Base-by-base conservation (phyloP, 2,888 invertebrate species). In the Nezara viridula region DNA sequence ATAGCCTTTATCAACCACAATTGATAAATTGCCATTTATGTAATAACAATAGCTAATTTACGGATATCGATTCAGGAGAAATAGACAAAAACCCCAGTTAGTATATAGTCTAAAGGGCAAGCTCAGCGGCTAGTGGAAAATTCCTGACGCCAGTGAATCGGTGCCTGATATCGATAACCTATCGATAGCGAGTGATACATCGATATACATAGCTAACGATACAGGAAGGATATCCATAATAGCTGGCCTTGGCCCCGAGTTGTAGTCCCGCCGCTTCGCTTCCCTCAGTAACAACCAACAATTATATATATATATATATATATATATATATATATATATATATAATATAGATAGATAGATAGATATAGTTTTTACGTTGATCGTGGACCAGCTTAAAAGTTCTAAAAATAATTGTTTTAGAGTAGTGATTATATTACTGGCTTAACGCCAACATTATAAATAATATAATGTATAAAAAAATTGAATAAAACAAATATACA, bases 201-300 rank as follows among this genome's bases (percentile, higher is more conserved):
- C 81, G 81, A 77, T 77, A 40, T 77, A 77, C 77, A 73, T 37
- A 3, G 37, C 77, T 24, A 77, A 77, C 21, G 77, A 77, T 77
- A 6, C 77, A 81, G 81, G 44, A 24, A 81, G 81, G 44, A 81
- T n/a, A n/a, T 81, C 81, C 81, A 10, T 44, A n/a, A 44, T 44
- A 40, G 19, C 10, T n/a, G 77, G 24, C 77, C 77, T 77, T 77
- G 77, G 77, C 24, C 7, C 24, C 40, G 5, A 37, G 73, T 37
- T 37, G 37, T 19, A 21, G n/a, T 55, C 55, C 55, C 2, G 27
- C 14, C 60, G 3, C 7, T 55, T 55, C n/a, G 7, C n/a, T n/a
- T n/a, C 55, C 3, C 27, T 21, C 60, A 16, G 27, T 10, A 60
- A 27, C 27, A 27, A 12, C 12, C 27, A 1, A 60, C 10, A 4